Base-by-base conservation (phyloP, 2,113 vertebrate genomes). In the Pseudois nayaur region DNA sequence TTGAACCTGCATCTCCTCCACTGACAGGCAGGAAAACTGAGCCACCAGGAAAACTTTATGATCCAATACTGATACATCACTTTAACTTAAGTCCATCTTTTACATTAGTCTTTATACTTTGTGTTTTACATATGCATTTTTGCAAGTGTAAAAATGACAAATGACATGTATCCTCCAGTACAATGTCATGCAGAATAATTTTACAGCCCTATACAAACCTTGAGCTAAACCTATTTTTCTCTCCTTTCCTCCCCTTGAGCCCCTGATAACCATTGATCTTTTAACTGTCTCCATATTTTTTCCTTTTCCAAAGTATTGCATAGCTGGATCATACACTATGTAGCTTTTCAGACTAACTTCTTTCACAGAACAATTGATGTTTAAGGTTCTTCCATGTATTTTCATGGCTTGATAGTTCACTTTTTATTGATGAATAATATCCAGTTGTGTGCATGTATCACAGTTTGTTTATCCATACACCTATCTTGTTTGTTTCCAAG, bases 181-280 rank as follows among this genome's bases (percentile, higher is more conserved):
- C 4, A 52, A 25, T 59, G 25, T 88, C 43, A 29, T 16, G 55
- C 2, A 55, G 29, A 23, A 67, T 15, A 48, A 55, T 45, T 78
- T 85, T 57, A 60, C 10, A 48, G 27, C 43, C 21, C 50, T 62
- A 25, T 57, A 57, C 3, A 87, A 0, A 8, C 21, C 10, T 12
- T 40, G 12, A 3, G 8, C 19, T 83, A n/a, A 21, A 19, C 25
- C 19, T 23, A 5, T 27, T 50, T 36, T 16, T 74, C 31, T 40
- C 31, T n/a, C 52, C 17, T 40, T 57, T 33, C 13, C 23, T 40
- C 7, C 11, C 0, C 6, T 3, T 1, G 4, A 14, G 40, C 2
- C 27, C 8, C 29, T 62, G 14, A 40, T 3, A 79, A 64, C 10
- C 29, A 33, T 3, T 64, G 27, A 82, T 4, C 6, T 40, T 74